Percentiles rank a stretch among this genome's conserved stretches.
phyloP scores from a whole-genome alignment of 2,888 invertebrate species.

The Oscheius sp. region DNA sequence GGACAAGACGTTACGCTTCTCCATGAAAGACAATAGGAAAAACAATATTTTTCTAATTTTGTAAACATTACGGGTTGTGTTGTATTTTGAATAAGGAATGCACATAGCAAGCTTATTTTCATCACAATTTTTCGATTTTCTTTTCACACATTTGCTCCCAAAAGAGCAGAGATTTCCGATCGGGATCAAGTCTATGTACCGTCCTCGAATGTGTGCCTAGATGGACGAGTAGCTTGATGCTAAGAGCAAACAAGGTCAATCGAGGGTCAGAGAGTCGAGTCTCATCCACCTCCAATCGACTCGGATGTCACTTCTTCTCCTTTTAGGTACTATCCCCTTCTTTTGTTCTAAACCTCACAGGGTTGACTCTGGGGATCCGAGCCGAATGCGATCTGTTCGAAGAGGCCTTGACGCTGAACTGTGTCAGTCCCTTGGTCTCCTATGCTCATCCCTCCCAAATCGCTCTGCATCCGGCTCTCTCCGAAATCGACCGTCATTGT shows the following conservation, averaged over 20 bases:
- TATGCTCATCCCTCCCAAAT: constrained; percentile 48
- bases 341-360: background rate
- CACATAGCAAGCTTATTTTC: too few relatives aligned
- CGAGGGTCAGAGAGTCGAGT: constrained; percentile 10
- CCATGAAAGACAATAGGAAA: too few relatives aligned
- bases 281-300: constrained; percentile 1
- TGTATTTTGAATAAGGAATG: too few relatives aligned
- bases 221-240: constrained; percentile 35
- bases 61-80: too few relatives aligned
- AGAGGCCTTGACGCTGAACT: constrained; percentile 57
- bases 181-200: background rate
- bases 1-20: constrained; percentile 98
- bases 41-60: too few relatives aligned
- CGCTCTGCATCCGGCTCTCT: constrained; percentile 57
- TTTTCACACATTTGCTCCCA: too few relatives aligned
- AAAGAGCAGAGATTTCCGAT: too few relatives aligned
- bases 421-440: constrained; percentile 56
- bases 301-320: constrained; percentile 15
- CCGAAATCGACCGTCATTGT: constrained; percentile 51
- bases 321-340: constrained; percentile 2
- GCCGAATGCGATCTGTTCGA: constrained; percentile 56
- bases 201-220: constrained; percentile 22
- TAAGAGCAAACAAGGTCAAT: constrained; percentile 29
- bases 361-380: background rate
- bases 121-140: too few relatives aligned